Evolutionary conservation across 2,888 invertebrate genomes (phyloP).

Genomic region (Drosophila siamana): DNA sequence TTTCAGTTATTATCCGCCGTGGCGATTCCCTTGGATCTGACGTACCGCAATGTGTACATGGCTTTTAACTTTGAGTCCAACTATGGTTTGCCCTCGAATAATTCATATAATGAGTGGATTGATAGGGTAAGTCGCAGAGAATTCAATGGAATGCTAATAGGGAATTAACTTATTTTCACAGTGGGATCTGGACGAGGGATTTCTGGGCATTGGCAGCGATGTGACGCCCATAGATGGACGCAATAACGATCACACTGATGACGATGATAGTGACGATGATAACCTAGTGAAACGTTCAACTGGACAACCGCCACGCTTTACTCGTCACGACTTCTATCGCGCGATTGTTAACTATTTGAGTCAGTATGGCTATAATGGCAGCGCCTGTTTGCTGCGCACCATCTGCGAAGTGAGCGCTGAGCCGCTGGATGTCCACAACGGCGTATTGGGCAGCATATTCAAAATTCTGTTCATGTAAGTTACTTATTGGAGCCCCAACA

Average conservation of each 20-base stretch:
- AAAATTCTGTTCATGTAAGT: slow-evolving; percentile 90
- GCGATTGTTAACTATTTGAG: slow-evolving; percentile 77
- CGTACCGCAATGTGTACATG: slow-evolving; percentile 89
- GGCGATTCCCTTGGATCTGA: slow-evolving; percentile 89
- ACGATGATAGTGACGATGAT: slow-evolving; percentile 26
- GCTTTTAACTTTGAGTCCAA: slow-evolving; percentile 91
- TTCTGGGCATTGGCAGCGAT: slow-evolving; percentile 77
- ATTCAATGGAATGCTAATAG: background rate
- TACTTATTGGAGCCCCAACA: background rate
- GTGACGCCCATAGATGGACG: slow-evolving; percentile 79
- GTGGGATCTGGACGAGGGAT: slow-evolving; percentile 81
- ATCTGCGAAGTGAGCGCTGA: slow-evolving; percentile 88
- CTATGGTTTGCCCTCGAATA: slow-evolving; percentile 88
- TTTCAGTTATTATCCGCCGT: slow-evolving; percentile 89
- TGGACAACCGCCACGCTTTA: slow-evolving; percentile 54
- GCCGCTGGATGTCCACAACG: slow-evolving; percentile 86
- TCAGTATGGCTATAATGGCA: slow-evolving; percentile 85
- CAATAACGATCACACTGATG: no score
- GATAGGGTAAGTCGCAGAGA: slow-evolving; percentile 86
- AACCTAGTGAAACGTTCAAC: slow-evolving; percentile 52
- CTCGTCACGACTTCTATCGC: slow-evolving; percentile 79
- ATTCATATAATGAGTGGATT: slow-evolving; percentile 87
- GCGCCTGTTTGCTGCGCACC: slow-evolving; percentile 88
- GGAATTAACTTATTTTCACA: slow-evolving; percentile 32
- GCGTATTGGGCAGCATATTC: slow-evolving; percentile 89